These are phyloP conservation scores for Cantharis lateralis DNA, from an alignment of 2,888 invertebrate genomes.

Conservation along the genomic window DNA sequence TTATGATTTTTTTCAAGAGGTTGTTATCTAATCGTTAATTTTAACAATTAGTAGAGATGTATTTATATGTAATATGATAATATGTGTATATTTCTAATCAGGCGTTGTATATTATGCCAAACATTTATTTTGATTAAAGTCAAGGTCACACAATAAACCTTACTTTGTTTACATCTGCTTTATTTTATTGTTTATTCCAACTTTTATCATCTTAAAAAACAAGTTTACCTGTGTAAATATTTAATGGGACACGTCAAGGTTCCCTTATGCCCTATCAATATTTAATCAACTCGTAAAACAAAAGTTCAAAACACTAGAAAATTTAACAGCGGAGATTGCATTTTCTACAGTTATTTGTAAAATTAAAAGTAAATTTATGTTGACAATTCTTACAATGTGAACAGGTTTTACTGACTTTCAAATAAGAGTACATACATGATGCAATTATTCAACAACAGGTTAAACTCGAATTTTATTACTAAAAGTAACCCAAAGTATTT, in stretches of 20 bases:
- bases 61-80: conserved; percentile 9
- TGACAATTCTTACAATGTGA: too few relatives aligned
- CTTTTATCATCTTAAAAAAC: not conserved
- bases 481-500: too few relatives aligned
- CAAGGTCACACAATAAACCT: not conserved
- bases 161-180: not conserved
- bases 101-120: not conserved
- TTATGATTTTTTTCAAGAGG: not conserved
- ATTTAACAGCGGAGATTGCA: too few relatives aligned
- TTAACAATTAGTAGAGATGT: conserved; percentile 18
- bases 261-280: not conserved
- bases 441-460: too few relatives aligned
- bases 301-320: not conserved
- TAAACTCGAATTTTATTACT: too few relatives aligned
- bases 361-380: too few relatives aligned
- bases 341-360: too few relatives aligned
- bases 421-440: too few relatives aligned
- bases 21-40: conserved; percentile 18
- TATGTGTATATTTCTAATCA: not conserved
- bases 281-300: not conserved
- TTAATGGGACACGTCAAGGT: conserved; percentile 3
- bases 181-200: not conserved
- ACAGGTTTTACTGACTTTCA: too few relatives aligned
- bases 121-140: not conserved
- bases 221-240: conserved; percentile 3